phyloP scores from a whole-genome alignment of 2,888 invertebrate species.

The Allacma fusca region DNA sequence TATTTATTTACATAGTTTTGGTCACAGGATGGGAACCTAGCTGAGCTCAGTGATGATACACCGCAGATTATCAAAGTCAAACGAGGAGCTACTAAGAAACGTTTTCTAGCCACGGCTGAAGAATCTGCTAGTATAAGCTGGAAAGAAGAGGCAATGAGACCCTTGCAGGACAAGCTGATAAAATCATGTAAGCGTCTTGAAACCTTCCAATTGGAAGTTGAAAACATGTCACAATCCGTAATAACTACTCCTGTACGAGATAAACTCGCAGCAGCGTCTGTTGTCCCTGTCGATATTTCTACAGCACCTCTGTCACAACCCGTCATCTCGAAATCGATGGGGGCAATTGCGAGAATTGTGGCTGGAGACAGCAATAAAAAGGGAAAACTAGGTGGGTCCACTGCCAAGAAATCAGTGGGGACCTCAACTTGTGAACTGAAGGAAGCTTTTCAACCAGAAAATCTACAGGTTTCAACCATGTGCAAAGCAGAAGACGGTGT shows the following conservation, averaged over 20 bases:
- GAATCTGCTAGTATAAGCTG: slow-evolving; percentile 1
- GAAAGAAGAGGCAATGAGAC: slow-evolving; percentile 29
- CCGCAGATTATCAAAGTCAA: not conserved
- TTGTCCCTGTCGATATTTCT: not conserved
- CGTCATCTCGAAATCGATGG: slow-evolving; percentile 16
- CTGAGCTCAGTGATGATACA: not conserved
- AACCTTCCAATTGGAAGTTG: not conserved
- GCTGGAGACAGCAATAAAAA: slow-evolving; percentile 16
- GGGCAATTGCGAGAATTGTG: slow-evolving; percentile 19
- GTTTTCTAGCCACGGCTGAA: not conserved
- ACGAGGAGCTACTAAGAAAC: not conserved
- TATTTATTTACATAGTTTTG: too few species aligned
- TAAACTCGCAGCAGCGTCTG: slow-evolving; percentile 14
- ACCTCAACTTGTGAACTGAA: not conserved
- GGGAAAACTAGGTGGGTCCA: not conserved
- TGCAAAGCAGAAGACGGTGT: not conserved
- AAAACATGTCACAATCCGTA: not conserved
- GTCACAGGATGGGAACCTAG: not conserved
- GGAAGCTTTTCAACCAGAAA: not conserved
- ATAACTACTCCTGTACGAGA: slow-evolving; percentile 18
- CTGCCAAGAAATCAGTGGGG: not conserved
- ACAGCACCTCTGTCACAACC: not conserved
- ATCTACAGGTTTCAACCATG: not conserved
- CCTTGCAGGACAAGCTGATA: slow-evolving; percentile 18
- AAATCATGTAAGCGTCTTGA: slow-evolving; percentile 28